Percentiles rank a stretch among this genome's conserved stretches.
phyloP scores from a whole-genome alignment of 2,797 vertebrate species.

The Coendou prehensilis region DNA sequence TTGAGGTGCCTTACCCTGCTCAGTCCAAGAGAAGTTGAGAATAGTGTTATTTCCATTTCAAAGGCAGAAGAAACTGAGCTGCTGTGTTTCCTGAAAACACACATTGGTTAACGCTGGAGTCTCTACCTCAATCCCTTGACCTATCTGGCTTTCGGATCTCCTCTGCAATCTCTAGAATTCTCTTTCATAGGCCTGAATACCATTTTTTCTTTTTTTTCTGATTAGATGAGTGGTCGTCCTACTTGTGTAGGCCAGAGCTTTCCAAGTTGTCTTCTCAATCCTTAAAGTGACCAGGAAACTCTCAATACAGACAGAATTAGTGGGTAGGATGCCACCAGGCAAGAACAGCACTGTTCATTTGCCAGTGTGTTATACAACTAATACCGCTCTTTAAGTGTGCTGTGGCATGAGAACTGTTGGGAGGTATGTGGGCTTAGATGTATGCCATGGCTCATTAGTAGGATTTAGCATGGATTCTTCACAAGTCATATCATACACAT shows the following conservation, averaged over 20 bases:
- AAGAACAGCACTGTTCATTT: not conserved
- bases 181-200: not conserved
- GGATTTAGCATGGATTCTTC: not conserved
- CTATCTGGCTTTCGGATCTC: constrained; percentile 18
- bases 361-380: not conserved
- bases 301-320: not conserved
- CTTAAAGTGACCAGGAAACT: not conserved
- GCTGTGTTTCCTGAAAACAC: not conserved
- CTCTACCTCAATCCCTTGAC: not conserved
- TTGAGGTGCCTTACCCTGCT: not conserved
- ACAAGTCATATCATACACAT: not conserved
- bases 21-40: not conserved
- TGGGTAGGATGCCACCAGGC: not conserved
- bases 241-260: constrained; percentile 28
- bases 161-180: not conserved
- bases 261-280: not conserved
- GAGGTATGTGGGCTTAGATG: not conserved
- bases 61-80: constrained; percentile 7
- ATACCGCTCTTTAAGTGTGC: not conserved
- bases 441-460: not conserved
- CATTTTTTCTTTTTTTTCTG: constrained; percentile 30
- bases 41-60: constrained; percentile 22
- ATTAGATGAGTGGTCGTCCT: not conserved
- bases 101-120: not conserved
- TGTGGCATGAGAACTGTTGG: not conserved